phyloP scores from a whole-genome alignment of 2,113 vertebrate species.

The Agelaius tricolor region DNA sequence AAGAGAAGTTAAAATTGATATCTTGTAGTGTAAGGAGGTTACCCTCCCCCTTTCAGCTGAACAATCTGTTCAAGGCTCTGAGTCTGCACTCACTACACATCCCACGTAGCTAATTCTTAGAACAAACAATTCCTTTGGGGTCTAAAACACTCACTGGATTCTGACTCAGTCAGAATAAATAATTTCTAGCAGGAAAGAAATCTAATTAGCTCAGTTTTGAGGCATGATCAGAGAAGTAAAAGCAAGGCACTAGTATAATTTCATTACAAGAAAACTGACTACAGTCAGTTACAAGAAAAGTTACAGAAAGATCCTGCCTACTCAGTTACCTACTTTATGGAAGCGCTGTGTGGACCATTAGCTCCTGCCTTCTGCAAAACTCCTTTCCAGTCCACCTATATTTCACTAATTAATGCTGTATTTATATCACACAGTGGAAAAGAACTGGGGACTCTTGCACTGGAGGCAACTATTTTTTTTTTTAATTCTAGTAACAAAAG shows the following conservation, averaged over 20 bases:
- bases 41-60: neutral
- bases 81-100: neutral
- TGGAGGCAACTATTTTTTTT: neutral
- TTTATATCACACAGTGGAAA: neutral
- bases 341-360: fast-evolving
- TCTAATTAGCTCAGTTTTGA: neutral
- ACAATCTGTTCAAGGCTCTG: neutral
- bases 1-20: neutral
- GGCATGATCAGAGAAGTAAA: neutral
- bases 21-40: neutral
- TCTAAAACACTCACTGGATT: neutral
- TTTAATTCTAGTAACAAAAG: neutral
- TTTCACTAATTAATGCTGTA: neutral
- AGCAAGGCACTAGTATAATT: neutral
- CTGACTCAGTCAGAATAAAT: neutral
- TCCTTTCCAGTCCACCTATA: neutral
- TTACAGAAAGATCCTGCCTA: neutral
- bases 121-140: neutral
- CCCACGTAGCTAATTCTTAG: neutral
- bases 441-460: neutral
- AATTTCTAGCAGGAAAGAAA: neutral
- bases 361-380: neutral
- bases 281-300: neutral
- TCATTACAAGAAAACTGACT: neutral
- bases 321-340: neutral